A percentile compares a stretch with the other conserved stretches of the same genome.
These are phyloP conservation scores for Hesperophylax magnus DNA, from an alignment of 1,140 invertebrate species.

Conservation along the genomic window DNA sequence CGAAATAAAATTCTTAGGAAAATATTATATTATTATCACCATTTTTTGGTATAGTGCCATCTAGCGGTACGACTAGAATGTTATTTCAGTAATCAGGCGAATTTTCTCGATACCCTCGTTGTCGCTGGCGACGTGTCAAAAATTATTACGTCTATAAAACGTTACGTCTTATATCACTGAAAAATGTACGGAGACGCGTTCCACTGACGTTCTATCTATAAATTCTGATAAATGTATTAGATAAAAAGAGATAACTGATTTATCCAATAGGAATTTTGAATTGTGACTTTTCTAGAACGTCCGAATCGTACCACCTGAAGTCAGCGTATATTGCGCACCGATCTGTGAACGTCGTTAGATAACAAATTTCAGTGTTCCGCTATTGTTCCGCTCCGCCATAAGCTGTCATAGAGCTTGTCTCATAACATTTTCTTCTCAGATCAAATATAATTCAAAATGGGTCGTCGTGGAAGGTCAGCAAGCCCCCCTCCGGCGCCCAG, in stretches of 20 bases:
- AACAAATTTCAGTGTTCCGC: slow-evolving; percentile 37
- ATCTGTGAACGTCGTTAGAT: slow-evolving; percentile 28
- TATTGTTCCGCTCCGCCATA: too few species aligned
- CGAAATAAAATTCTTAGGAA: neutral
- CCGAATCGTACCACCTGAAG: slow-evolving; percentile 39
- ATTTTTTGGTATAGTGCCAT: slow-evolving; percentile 4
- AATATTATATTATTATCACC: neutral
- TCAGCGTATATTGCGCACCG: slow-evolving; percentile 20
- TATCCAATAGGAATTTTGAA: neutral
- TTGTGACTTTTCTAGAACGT: slow-evolving; percentile 42
- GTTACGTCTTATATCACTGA: slow-evolving; percentile 33
- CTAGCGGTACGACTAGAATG: neutral
- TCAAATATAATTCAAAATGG: slow-evolving; percentile 72
- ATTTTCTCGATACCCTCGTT: neutral
- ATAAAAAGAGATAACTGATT: slow-evolving; percentile 14
- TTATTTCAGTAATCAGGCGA: neutral
- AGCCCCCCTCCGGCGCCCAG: slow-evolving; percentile 76
- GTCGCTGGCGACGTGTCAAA: slow-evolving; percentile 36
- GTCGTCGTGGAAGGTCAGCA: slow-evolving; percentile 81
- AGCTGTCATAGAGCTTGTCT: slow-evolving; percentile 1
- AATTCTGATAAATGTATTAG: neutral
- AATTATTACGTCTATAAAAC: neutral
- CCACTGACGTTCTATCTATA: slow-evolving; percentile 6
- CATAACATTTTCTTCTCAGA: neutral
- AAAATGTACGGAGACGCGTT: neutral